Evolutionary conservation across 2,797 vertebrate genomes (phyloP).

Genomic region (Aeoliscus strigatus): DNA sequence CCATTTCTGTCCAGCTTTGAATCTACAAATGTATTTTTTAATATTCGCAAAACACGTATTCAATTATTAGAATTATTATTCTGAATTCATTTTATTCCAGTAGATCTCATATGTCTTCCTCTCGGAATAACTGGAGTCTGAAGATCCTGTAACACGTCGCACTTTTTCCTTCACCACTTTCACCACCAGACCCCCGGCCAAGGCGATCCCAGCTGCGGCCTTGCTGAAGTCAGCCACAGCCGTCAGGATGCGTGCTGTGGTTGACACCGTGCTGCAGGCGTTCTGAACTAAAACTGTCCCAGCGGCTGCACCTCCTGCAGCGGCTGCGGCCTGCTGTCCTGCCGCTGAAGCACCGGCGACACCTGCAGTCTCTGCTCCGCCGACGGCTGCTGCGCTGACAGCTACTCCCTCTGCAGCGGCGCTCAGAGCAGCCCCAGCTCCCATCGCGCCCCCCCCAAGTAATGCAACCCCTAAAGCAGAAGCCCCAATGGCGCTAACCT

Average conservation of each 20-base stretch:
- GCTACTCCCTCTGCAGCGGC: constrained; percentile 54
- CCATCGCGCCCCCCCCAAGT: constrained; percentile 62
- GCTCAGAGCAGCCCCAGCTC: constrained; percentile 59
- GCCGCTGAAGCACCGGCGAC: constrained; percentile 20
- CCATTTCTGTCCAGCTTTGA: no score
- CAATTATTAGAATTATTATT: no score
- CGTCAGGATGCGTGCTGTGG: constrained; percentile 36
- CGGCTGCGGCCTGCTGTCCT: constrained; percentile 22
- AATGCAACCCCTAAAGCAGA: constrained; percentile 64
- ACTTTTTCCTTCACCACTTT: constrained; percentile 73
- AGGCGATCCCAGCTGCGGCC: constrained; percentile 56
- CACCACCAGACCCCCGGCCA: constrained; percentile 67
- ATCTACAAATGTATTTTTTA: no score
- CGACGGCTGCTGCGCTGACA: constrained; percentile 29
- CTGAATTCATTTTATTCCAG: constrained; percentile 69
- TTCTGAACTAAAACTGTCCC: constrained; percentile 29
- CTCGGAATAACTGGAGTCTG: constrained; percentile 51
- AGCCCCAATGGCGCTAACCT: constrained; percentile 63
- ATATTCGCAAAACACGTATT: no score
- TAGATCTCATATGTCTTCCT: constrained; percentile 69
- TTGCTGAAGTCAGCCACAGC: constrained; percentile 66
- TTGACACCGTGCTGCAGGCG: constrained; percentile 19
- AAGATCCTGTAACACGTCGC: constrained; percentile 27
- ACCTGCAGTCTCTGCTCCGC: constrained; percentile 40
- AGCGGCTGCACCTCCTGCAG: constrained; percentile 15